Base-by-base conservation (phyloP, 2,113 vertebrate genomes). In the Bambusicola thoracicus region DNA sequence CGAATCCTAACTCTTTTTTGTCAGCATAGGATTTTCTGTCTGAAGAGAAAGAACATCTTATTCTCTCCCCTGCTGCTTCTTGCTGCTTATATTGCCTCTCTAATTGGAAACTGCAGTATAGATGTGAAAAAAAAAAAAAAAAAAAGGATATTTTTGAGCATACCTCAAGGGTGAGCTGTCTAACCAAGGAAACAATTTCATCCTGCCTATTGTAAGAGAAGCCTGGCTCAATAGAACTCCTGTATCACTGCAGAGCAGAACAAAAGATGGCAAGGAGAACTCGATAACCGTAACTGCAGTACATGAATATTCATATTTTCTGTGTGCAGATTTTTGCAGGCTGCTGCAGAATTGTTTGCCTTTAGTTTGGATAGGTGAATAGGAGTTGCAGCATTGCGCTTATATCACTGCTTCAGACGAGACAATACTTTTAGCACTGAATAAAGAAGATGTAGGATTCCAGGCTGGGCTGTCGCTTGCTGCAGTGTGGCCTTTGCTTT, bases 141-240 rank as follows among this genome's bases (percentile, higher is more conserved):
- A 55, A 46, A 72, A 90, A 79, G 73, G 88, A 77, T 89, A 80
- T 96, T 92, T 93, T 87, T 67, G 81, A 89, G 78, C 70, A 67
- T 86, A 90, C 89, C 95, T 96, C 95, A 94, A 94, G 96, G 91
- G 92, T 97, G 94, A 96, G 93, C 93, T 95, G 62, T 96, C 96
- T 95, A 91, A 90, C 94, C 93, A 75, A 94, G 87, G 88, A 95
- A 93, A 73, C 58, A 49, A 40, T 90, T 92, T 84, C 22, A 78
- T 89, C 41, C 63, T 59, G 13, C 53, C 63, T 82, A 49, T 38
- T 77, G 29, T 81, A 62, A 87, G 46, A 80, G 51, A 43, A 77
- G 46, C 62, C 80, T 87, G 82, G 34, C 5, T 46, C 43, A 66
- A 79, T 24, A 63, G 63, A 91, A 49, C 2, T 20, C 55, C 48